Base-by-base conservation (phyloP, 2,797 vertebrate species). In the Halcyon leucocephala region DNA sequence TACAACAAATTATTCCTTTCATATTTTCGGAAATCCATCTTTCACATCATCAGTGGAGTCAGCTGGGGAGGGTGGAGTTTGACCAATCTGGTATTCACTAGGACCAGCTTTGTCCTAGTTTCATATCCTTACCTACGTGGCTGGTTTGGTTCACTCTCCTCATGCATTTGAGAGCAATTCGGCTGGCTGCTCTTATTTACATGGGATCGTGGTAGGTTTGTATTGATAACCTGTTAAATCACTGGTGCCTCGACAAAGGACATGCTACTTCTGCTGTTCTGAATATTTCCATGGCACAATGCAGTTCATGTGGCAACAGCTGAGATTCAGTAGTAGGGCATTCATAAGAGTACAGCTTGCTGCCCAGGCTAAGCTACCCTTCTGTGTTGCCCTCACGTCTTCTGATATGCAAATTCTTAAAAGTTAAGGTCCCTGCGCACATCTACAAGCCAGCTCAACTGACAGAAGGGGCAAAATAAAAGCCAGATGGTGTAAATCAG, bases 41-140 rank as follows among this genome's bases (percentile, higher is more conserved):
- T 93, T 72, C 1, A 0, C 33, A n/a, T 49, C 26, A 7, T 66
- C 58, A 52, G 0, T 5, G 18, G n/a, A 69, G 31, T 14, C 35
- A 20, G 9, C 9, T 18, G 58, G 35, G 12, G 28, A 26, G 10
- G 12, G 16, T 4, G 9, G 11, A n/a, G 17, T 81, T 33, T 69
- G n/a, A 22, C n/a, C 61, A 39, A 14, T 12, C 14, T 77, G 66
- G 17, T 91, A 5, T 28, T 77, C 49, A 28, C 19, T 14, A 29
- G 18, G 31, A 61, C 14, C 9, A 3, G 4, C 48, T 82, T 44
- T 18, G 20, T 51, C 42, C 60, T 37, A 37, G 6, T 76, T 84
- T 55, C 3, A 0, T 2, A 49, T 29, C 39, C 46, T 54, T 71
- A 18, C 17, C 33, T 25, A 5, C 0, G 0, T 0, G 3, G 24